Percentiles rank a stretch among this genome's conserved stretches.
These are phyloP conservation scores for Pangasianodon hypophthalmus DNA, from an alignment of 2,113 vertebrate species.

Conservation along the genomic window DNA sequence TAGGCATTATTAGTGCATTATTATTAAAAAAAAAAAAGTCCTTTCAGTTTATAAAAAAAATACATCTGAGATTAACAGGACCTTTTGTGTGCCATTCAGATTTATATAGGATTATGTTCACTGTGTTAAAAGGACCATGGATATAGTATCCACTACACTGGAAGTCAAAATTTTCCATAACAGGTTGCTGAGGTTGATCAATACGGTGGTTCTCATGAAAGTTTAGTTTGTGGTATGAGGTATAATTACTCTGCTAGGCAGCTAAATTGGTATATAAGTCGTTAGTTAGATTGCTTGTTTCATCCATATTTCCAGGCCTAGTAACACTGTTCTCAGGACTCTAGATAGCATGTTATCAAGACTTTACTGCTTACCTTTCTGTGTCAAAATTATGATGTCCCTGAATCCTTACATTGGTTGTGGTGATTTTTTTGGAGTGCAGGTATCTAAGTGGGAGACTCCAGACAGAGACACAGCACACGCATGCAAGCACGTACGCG, in stretches of 20 bases:
- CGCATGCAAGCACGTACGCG: not conserved
- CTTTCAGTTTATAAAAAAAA: not conserved
- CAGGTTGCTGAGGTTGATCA: not conserved
- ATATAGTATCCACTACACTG: not conserved
- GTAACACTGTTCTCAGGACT: not conserved
- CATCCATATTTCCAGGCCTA: not conserved
- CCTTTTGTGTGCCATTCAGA: not conserved
- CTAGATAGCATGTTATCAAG: not conserved
- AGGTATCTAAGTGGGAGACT: not conserved
- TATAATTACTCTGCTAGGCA: not conserved
- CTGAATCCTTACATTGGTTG: not conserved
- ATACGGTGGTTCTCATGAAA: not conserved
- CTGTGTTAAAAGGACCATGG: not conserved
- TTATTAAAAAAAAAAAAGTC: not conserved
- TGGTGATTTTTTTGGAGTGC: not conserved
- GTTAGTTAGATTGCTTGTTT: not conserved
- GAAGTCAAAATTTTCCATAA: not conserved
- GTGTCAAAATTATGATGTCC: not conserved
- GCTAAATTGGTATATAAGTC: not conserved
- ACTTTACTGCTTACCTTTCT: not conserved
- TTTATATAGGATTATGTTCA: not conserved
- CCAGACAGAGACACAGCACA: not conserved
- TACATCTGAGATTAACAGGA: not conserved
- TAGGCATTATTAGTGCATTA: not conserved
- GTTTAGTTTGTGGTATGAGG: not conserved